Base-by-base conservation (phyloP, 1,140 invertebrate genomes). In the Polyergus mexicanus region DNA sequence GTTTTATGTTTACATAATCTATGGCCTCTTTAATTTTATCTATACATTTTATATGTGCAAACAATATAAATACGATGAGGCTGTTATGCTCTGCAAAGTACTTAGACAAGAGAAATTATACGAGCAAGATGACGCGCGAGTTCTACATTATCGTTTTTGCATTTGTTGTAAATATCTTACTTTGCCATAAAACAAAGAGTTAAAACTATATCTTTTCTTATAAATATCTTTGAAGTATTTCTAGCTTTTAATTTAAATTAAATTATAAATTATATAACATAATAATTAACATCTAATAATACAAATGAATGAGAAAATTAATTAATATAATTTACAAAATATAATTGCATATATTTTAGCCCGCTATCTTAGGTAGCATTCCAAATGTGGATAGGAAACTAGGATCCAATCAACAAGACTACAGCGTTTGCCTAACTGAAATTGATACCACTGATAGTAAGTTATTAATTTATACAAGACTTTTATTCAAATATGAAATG, bases 61-160 rank as follows among this genome's bases (percentile, higher is more conserved):
- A 16, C 13, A 8, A 22, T 75, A 75, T 75, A 75, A 74, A 74
- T 75, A 58, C 35, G 13, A 60, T 32, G 11, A 63, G 41, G 22
- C 7, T 58, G 6, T 13, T 35, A 41, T 0, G 8, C 35, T 58
- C 10, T 13, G 25, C 4, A 19, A 3, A 13, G 3, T 19, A 19
- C 0, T 47, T 74, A 0, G 10, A 47, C 22, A 69, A 54, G 51
- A 32, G 44, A 5, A 56, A 38, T 22, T 35, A 6, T 3, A 13
- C 38, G 3, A 60, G 0, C 3, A 75, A 58, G 16, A 60, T 75
- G 72, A 28, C 3, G 11, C 7, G 38, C 8, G 1, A 25, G 10
- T 25, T 75, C 7, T 75, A 38, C 22, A 11, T 75, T 35, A 41
- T 54, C 7, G 8, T 16, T 75, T 58, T 75, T 35, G 35, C 32